These are phyloP conservation scores for Fragum whitleyi DNA, from an alignment of 2,888 invertebrate genomes.

Conservation along the genomic window DNA sequence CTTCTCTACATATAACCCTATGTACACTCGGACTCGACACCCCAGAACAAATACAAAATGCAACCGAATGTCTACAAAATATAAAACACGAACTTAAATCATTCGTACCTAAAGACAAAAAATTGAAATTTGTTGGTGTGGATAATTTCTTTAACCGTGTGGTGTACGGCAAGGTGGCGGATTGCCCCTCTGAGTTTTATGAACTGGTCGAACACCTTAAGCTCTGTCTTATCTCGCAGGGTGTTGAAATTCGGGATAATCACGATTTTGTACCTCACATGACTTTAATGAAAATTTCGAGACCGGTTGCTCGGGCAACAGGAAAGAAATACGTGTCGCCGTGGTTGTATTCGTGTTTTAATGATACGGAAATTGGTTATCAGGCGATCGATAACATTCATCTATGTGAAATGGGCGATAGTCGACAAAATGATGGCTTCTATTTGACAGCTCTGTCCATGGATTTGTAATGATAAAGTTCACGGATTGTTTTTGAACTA, in stretches of 20 bases:
- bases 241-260: slow-evolving; percentile 83
- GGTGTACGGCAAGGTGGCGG: slow-evolving; percentile 83
- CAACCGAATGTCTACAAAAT: slow-evolving; percentile 72
- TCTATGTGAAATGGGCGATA: slow-evolving; percentile 84
- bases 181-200: slow-evolving; percentile 78
- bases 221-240: slow-evolving; percentile 75
- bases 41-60: slow-evolving; percentile 76
- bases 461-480: slow-evolving; percentile 24
- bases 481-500: too few relatives aligned
- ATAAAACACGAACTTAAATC: slow-evolving; percentile 69
- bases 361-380: slow-evolving; percentile 82
- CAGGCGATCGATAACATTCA: slow-evolving; percentile 82
- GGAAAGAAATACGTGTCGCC: slow-evolving; percentile 82
- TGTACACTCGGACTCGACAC: slow-evolving; percentile 84
- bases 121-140: slow-evolving; percentile 79
- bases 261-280: slow-evolving; percentile 85
- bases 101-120: slow-evolving; percentile 70
- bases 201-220: slow-evolving; percentile 81
- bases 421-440: slow-evolving; percentile 83
- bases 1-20: slow-evolving; percentile 84
- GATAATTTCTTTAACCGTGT: slow-evolving; percentile 84
- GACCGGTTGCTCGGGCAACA: slow-evolving; percentile 78
- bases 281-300: slow-evolving; percentile 85
- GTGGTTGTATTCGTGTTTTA: slow-evolving; percentile 78
- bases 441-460: slow-evolving; percentile 75